Percentiles rank a stretch among this genome's conserved stretches.
Conservation (phyloP, 1,140 invertebrate genomes). For the Penaeus japonicus region DNA sequence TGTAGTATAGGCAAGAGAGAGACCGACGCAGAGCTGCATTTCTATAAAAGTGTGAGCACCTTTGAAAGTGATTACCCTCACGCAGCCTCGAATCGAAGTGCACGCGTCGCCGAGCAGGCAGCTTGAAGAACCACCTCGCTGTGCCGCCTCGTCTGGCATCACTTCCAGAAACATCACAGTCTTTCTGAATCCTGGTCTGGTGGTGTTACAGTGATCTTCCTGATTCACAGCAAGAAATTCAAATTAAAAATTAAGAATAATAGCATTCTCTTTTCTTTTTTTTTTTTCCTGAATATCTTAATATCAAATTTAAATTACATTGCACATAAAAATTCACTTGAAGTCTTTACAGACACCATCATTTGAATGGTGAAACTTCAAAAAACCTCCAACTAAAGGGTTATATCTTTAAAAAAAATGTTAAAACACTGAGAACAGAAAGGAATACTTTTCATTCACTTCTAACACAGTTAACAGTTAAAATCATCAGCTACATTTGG, state of each 20-base stretch:
- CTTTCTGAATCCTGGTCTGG: constrained; percentile 13
- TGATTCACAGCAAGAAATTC: neutral
- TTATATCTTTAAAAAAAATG: too few species aligned
- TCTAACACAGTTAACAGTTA: too few species aligned
- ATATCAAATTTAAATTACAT: constrained; percentile 11
- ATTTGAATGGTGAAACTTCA: neutral
- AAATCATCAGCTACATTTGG: neutral
- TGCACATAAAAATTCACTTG: constrained; percentile 6
- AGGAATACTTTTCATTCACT: too few species aligned
- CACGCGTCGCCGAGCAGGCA: constrained; percentile 9
- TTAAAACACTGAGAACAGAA: too few species aligned
- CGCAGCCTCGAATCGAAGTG: neutral
- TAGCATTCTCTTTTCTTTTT: too few species aligned
- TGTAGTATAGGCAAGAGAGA: neutral
- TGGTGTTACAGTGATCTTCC: neutral
- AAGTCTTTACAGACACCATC: neutral
- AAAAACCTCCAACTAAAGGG: too few species aligned
- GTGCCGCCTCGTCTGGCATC: neutral
- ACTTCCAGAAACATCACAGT: constrained; percentile 18
- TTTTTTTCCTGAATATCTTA: neutral
- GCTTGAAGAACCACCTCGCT: neutral
- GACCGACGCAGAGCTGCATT: neutral
- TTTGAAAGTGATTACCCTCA: constrained; percentile 1
- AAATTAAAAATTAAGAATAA: neutral
- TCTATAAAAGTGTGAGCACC: constrained; percentile 25